Evolutionary conservation across 1,140 invertebrate genomes (phyloP).

Genomic region (Lasioglossum baleicum): DNA sequence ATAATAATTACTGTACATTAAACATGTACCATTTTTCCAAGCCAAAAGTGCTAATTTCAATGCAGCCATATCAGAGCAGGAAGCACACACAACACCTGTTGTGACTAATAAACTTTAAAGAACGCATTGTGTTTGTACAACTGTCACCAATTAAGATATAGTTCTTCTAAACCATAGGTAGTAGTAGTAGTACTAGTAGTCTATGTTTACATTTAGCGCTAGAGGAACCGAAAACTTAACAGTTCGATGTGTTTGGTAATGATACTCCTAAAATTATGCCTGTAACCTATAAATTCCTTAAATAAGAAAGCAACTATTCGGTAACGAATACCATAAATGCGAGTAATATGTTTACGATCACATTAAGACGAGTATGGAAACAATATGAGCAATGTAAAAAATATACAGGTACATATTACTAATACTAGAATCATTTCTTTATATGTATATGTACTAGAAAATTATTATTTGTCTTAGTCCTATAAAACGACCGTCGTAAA

Average conservation of each 20-base stretch:
- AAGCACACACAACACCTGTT: conserved; percentile 33
- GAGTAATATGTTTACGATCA: background rate
- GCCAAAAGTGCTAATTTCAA: conserved; percentile 37
- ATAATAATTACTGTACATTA: conserved; percentile 30
- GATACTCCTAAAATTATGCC: conserved; percentile 27
- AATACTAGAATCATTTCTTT: background rate
- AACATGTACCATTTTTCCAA: conserved; percentile 45
- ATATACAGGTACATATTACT: background rate
- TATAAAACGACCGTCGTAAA: conserved; percentile 34
- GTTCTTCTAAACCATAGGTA: background rate
- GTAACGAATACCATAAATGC: background rate
- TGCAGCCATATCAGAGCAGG: conserved; percentile 37
- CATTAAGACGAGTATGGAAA: background rate
- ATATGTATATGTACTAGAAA: background rate
- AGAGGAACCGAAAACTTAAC: background rate
- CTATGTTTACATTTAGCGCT: conserved; percentile 6
- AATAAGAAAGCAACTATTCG: background rate
- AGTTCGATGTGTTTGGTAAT: conserved; percentile 9
- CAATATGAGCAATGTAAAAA: background rate
- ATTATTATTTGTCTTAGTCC: conserved; percentile 22
- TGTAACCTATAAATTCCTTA: conserved; percentile 19
- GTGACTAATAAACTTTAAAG: background rate
- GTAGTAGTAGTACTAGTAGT: background rate
- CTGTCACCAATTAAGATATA: background rate
- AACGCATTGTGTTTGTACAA: background rate